These are phyloP conservation scores for Hydractinia symbiolongicarpus DNA, from an alignment of 30 jellyfish, hydroid and myxozoan genomes.

Conservation along the genomic window DNA sequence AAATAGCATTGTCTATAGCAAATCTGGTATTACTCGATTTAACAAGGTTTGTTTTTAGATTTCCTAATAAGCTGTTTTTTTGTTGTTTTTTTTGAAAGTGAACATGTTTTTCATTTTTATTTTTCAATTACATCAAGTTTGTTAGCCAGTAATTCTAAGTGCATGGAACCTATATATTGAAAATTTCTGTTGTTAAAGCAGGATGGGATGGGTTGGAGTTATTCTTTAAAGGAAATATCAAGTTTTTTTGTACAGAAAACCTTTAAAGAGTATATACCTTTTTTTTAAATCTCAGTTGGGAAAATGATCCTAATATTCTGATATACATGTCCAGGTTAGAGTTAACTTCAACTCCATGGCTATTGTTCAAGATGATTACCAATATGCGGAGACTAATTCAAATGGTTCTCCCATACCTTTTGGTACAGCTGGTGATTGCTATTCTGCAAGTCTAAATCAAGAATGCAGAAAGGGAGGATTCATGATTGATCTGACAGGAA, in stretches of 20 bases:
- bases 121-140: no score
- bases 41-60: slow-evolving; percentile 38
- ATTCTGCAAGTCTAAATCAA: slow-evolving; percentile 53
- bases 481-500: slow-evolving; percentile 70
- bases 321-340: slow-evolving; percentile 31
- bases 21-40: slow-evolving; percentile 66
- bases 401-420: slow-evolving; percentile 49
- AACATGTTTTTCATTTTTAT: background rate
- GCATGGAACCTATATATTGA: no score
- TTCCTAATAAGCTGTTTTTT: background rate
- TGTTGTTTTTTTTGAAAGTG: background rate
- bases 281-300: no score
- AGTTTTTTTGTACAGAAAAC: no score
- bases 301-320: background rate
- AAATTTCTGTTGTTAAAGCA: no score
- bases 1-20: slow-evolving; percentile 50
- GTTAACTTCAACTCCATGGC: slow-evolving; percentile 49
- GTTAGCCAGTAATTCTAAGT: no score
- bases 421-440: slow-evolving; percentile 95
- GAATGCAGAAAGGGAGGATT: slow-evolving; percentile 71
- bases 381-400: slow-evolving; percentile 50
- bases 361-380: slow-evolving; percentile 49
- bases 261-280: no score
- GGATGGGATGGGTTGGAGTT: no score
- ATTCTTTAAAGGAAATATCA: no score